These are phyloP conservation scores for Theodoxus fluviatilis DNA, from an alignment of 2,888 invertebrate genomes.

Conservation along the genomic window DNA sequence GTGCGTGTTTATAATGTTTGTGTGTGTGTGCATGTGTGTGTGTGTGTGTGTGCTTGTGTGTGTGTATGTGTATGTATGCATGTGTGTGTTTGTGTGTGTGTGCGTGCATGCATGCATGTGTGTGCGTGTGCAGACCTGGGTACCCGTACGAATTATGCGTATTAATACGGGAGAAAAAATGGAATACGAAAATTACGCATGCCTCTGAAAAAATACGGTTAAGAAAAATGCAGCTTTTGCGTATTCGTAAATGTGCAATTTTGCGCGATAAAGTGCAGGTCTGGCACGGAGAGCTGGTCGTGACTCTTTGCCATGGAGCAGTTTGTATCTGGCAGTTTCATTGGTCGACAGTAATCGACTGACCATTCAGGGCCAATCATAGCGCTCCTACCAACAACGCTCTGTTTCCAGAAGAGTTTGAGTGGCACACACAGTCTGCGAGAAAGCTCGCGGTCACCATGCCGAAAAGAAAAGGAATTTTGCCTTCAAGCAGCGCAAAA, in stretches of 20 bases:
- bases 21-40: slow-evolving; percentile 14
- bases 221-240: no score
- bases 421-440: no score
- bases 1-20: neutral
- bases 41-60: slow-evolving; percentile 15
- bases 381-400: no score
- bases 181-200: neutral
- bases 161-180: neutral
- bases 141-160: slow-evolving; percentile 5
- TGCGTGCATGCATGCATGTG: slow-evolving; percentile 4
- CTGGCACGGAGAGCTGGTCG: neutral
- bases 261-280: neutral
- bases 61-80: slow-evolving; percentile 15
- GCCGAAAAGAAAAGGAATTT: no score
- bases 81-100: slow-evolving; percentile 18
- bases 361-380: no score
- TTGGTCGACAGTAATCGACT: no score
- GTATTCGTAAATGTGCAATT: neutral
- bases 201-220: no score
- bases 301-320: no score
- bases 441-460: no score
- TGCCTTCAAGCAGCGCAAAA: no score
- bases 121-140: slow-evolving; percentile 13
- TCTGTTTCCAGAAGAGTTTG: no score
- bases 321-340: no score